These are phyloP conservation scores for Xiphorhynchus elegans DNA, from an alignment of 2,113 vertebrate genomes.

Conservation along the genomic window DNA sequence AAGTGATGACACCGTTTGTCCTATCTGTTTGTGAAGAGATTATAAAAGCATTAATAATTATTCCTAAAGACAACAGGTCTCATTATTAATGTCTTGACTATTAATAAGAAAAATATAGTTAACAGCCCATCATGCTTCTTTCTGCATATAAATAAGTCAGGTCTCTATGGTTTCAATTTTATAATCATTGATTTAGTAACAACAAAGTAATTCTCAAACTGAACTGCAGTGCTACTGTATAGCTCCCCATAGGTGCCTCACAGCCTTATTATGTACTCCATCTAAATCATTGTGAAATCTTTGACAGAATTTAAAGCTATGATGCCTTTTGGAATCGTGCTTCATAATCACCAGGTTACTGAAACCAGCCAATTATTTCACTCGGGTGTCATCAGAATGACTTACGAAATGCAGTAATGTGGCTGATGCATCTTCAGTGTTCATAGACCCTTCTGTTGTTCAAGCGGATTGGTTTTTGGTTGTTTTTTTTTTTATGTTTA, in stretches of 20 bases:
- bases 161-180: not conserved
- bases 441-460: not conserved
- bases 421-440: not conserved
- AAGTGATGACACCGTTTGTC: not conserved
- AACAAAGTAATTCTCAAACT: not conserved
- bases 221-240: not conserved
- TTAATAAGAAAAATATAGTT: not conserved
- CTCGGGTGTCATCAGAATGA: not conserved
- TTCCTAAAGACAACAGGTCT: not conserved
- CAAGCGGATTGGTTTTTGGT: not conserved
- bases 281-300: not conserved
- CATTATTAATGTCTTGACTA: not conserved
- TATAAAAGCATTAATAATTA: not conserved
- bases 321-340: not conserved
- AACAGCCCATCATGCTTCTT: not conserved
- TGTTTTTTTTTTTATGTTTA: not conserved
- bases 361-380: not conserved
- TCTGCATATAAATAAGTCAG: not conserved
- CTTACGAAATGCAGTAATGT: not conserved
- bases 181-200: not conserved
- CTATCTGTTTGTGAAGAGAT: not conserved
- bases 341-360: not conserved
- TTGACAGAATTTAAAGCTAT: not conserved
- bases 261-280: not conserved
- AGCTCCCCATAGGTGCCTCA: fast-evolving